A percentile compares a stretch with the other conserved stretches of the same genome.
Evolutionary conservation across 1,140 invertebrate genomes (phyloP).

Genomic region (Drosophila biarmipes): DNA sequence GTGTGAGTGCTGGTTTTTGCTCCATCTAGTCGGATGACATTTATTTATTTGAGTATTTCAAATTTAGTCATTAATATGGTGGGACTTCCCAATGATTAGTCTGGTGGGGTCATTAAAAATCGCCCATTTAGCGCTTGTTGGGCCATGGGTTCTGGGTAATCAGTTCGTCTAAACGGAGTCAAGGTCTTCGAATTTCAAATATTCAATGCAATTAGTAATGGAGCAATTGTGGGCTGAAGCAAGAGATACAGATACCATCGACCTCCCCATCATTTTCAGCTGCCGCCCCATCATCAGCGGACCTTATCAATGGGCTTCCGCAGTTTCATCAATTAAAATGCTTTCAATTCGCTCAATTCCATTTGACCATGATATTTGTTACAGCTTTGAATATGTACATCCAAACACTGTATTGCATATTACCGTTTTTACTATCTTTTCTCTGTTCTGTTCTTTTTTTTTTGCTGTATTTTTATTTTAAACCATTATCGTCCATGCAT

Average conservation of each 20-base stretch:
- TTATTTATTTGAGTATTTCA: slow-evolving; percentile 11
- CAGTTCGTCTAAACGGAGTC: slow-evolving; percentile 2
- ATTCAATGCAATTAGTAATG: slow-evolving; percentile 3
- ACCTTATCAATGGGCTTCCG: slow-evolving; percentile 37
- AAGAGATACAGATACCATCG: neutral
- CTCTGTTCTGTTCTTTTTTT: slow-evolving; percentile 24
- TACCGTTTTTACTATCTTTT: slow-evolving; percentile 37
- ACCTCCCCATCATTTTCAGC: slow-evolving; percentile 23
- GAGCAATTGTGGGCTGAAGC: neutral
- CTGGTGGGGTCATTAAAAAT: slow-evolving; percentile 6
- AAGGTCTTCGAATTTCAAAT: slow-evolving; percentile 12
- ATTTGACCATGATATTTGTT: slow-evolving; percentile 48
- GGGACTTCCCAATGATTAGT: slow-evolving; percentile 3
- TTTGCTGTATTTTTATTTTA: slow-evolving; percentile 33
- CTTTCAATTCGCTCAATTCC: slow-evolving; percentile 41
- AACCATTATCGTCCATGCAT: slow-evolving; percentile 50
- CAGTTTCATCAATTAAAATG: slow-evolving; percentile 45
- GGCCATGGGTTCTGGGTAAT: slow-evolving; percentile 8
- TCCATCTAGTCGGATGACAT: neutral
- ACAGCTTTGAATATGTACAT: slow-evolving; percentile 35
- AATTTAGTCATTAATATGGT: slow-evolving; percentile 33
- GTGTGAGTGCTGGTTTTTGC: neutral
- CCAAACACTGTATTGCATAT: slow-evolving; percentile 34
- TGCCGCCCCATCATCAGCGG: slow-evolving; percentile 26
- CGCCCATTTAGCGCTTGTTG: slow-evolving; percentile 26